Conservation (phyloP, 2,113 vertebrate species). For the Octodon degus region DNA sequence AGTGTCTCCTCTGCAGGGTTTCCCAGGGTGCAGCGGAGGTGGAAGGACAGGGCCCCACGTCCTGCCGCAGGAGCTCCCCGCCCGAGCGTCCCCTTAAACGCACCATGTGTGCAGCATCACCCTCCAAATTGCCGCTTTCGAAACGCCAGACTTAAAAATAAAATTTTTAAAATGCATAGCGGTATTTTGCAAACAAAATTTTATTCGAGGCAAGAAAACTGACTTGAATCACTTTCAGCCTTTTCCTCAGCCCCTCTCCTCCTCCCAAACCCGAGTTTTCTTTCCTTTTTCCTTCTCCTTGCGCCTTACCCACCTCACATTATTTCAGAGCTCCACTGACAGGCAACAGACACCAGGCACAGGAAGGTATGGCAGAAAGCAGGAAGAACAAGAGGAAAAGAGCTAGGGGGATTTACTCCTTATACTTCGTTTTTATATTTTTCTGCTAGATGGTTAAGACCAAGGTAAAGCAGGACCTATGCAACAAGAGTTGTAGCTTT, state of each 20-base stretch:
- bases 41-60: not conserved
- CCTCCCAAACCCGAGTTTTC: not conserved
- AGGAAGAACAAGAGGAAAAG: not conserved
- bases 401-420: too few species aligned
- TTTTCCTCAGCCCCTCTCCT: not conserved
- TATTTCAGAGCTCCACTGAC: not conserved
- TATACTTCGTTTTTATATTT: too few species aligned
- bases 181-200: not conserved
- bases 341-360: not conserved
- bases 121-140: not conserved
- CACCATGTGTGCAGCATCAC: not conserved
- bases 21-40: not conserved
- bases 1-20: not conserved
- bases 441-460: too few species aligned
- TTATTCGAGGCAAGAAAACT: not conserved
- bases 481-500: too few species aligned
- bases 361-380: not conserved
- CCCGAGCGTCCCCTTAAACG: not conserved
- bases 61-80: not conserved
- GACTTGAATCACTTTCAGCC: not conserved
- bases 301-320: not conserved
- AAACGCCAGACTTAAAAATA: not conserved
- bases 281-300: not conserved
- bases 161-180: not conserved
- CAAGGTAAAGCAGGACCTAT: too few species aligned